Evolutionary conservation across 2,888 invertebrate genomes (phyloP), one percentile per base, ranked within the genome.

Genomic region (Diaperis boleti): DNA sequence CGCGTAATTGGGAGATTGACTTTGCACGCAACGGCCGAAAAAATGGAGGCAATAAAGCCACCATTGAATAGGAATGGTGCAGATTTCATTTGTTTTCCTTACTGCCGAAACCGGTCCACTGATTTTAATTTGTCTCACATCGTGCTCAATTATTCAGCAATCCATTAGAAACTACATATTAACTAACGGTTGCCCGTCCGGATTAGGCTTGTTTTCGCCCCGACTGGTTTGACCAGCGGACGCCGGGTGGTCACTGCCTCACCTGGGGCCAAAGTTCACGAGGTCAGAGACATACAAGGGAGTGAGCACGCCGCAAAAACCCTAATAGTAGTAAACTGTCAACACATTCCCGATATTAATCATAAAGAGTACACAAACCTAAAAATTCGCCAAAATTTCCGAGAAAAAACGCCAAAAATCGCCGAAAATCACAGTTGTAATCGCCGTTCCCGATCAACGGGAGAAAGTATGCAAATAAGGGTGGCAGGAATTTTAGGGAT

Each of bases 271-370:
- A 74, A 59, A 76, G 79, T 74, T 76, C 75, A 62, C 70, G 61
- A 62, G 72, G 71, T 70, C 66, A 69, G 49, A 29, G 68, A 72
- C 70, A 73, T 77, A 80, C 79, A 80, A 76, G 80, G 81, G 81
- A 80, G 81, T 80, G 81, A 81, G 80, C 81, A 81, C 74, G 79
- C 81, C 81, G 72, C 81, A 81, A 78, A 79, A 78, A 76, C 81
- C 80, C 79, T 80, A 81, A 80, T 81, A 79, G 78, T 78, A 78
- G 76, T 79, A 76, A 78, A 76, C 78, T 82, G 82, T 82, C 82
- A 82, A 82, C 82, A 82, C 82, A 82, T 78, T 74, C 72, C 78
- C 65, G 81, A 82, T 81, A 82, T 82, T 80, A 82, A 82, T 82
- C 81, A 82, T 80, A 78, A 77, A 69, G 68, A 62, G 68, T 56